These are phyloP conservation scores for Strigamia transsilvanica DNA, from an alignment of 2,888 invertebrate genomes.

Conservation along the genomic window DNA sequence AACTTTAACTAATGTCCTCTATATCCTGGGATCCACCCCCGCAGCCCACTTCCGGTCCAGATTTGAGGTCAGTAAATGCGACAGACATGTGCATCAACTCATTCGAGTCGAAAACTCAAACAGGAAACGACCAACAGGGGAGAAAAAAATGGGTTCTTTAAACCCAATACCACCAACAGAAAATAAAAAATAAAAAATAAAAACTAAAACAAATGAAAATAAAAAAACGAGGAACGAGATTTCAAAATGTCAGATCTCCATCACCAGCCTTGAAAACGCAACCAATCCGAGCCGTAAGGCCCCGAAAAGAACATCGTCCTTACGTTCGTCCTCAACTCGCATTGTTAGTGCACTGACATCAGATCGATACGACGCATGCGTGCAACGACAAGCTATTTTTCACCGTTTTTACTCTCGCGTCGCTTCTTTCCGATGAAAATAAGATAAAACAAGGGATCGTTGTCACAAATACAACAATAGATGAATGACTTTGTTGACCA, in stretches of 20 bases:
- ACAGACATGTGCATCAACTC: slow-evolving; percentile 47
- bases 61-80: slow-evolving; percentile 40
- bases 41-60: slow-evolving; percentile 38
- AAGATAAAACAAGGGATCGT: slow-evolving; percentile 31
- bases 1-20: neutral
- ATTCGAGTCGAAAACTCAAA: slow-evolving; percentile 38
- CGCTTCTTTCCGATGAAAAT: slow-evolving; percentile 26
- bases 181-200: neutral
- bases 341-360: slow-evolving; percentile 45
- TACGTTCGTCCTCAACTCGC: slow-evolving; percentile 38
- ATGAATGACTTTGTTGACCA: slow-evolving; percentile 19
- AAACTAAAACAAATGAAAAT: too few species aligned
- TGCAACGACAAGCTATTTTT: slow-evolving; percentile 26
- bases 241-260: neutral
- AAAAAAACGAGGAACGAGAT: too few species aligned
- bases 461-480: slow-evolving; percentile 29
- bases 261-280: neutral
- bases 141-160: slow-evolving; percentile 14
- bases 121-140: slow-evolving; percentile 27
- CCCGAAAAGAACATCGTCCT: slow-evolving; percentile 35
- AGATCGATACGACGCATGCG: slow-evolving; percentile 40
- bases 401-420: slow-evolving; percentile 40
- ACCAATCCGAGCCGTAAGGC: neutral
- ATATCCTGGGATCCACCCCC: slow-evolving; percentile 23
- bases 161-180: neutral